Evolutionary conservation across 2,113 vertebrate genomes (phyloP), one percentile per base, ranked within the genome.

Genomic region (Andinoacara biseriatus): DNA sequence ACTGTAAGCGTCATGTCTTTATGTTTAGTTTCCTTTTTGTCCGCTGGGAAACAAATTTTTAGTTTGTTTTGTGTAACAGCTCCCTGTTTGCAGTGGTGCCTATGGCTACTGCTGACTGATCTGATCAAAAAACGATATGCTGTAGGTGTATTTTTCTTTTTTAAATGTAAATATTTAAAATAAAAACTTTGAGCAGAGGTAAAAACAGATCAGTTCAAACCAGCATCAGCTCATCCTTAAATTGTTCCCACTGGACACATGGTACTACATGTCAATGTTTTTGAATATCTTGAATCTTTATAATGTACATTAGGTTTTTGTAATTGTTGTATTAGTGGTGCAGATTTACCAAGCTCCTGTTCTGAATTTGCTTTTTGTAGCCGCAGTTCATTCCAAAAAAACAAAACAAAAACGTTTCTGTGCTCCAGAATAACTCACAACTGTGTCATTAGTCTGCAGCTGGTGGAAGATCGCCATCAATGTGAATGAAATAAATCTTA

Each of bases 291-390:
- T 89, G 24, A 46, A 15, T 80, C 76, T 87, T 76, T 80, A 56
- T 78, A 20, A 81, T 29, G 5, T 61, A 69, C 65, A 72, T 29
- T 77, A 59, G 57, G 9, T 90, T 90, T 35, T 90, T 80, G 67
- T 85, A 84, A 85, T 43, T 22, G 58, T 84, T 86, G 85, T 87
- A 24, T 82, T 87, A 88, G 84, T 38, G 20, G 65, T 61, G 67
- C 74, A 75, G 31, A 58, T 74, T 40, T 22, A 46, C 29, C 61
- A 76, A 84, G 3, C 78, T 87, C 17, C n/a, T 4, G 22, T 24
- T 74, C 18, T 11, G n/a, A 79, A 58, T 35, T 85, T 83, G 67
- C 14, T 78, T 89, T 72, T 84, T 86, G 43, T 84, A 82, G 88
- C 78, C 31, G 82, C 43, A 9, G 0, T 61, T 75, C 29, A 58